Conservation (phyloP, 2,113 vertebrate species). For the Alexandromys fortis region DNA sequence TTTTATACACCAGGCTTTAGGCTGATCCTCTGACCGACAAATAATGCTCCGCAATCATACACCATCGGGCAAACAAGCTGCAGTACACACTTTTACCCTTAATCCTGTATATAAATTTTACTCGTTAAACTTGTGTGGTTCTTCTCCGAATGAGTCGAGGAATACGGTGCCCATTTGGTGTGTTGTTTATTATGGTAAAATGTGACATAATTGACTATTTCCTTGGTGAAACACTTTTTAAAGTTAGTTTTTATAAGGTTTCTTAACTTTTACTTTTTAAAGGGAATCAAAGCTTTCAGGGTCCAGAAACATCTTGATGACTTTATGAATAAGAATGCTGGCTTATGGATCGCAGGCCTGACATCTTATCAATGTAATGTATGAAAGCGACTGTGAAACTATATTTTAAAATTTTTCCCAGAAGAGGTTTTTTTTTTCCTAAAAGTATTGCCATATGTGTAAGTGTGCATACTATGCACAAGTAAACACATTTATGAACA, state of each 20-base stretch:
- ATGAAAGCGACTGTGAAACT: not conserved
- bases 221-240: slow-evolving; percentile 48
- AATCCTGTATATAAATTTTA: slow-evolving; percentile 80
- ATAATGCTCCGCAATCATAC: slow-evolving; percentile 77
- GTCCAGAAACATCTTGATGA: slow-evolving; percentile 21
- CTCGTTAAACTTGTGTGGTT: slow-evolving; percentile 69
- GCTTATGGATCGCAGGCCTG: not conserved
- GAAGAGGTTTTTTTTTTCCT: not conserved
- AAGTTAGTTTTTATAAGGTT: slow-evolving; percentile 17
- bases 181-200: slow-evolving; percentile 53
- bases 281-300: slow-evolving; percentile 36
- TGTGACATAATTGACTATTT: slow-evolving; percentile 54
- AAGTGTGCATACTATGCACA: not conserved
- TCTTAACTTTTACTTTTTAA: slow-evolving; percentile 55
- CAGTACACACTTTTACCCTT: slow-evolving; percentile 72
- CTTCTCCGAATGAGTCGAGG: slow-evolving; percentile 58
- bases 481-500: not conserved
- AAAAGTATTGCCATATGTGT: not conserved
- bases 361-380: not conserved
- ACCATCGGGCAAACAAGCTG: slow-evolving; percentile 74
- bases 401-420: not conserved
- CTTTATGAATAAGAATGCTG: slow-evolving; percentile 25
- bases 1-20: slow-evolving; percentile 80
- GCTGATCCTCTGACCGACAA: slow-evolving; percentile 72
- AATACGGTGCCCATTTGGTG: slow-evolving; percentile 45